phyloP scores from a whole-genome alignment of 2,888 invertebrate species.

The Drosophila heteroneura region DNA sequence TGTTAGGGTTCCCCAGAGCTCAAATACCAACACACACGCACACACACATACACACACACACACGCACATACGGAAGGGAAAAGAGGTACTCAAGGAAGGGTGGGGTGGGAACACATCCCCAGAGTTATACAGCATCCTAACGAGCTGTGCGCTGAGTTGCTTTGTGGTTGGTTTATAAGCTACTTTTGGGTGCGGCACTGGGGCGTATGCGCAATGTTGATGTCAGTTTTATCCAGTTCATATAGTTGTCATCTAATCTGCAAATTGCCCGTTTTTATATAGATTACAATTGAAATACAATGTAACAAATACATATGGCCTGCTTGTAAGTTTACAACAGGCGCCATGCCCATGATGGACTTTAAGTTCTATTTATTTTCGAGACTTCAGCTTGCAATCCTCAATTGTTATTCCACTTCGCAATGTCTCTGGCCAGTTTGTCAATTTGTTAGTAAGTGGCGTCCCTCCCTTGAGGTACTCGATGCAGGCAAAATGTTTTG shows the following conservation, averaged over 20 bases:
- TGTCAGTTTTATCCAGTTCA: constrained; percentile 30
- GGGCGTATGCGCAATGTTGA: constrained; percentile 40
- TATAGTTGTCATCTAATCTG: background rate
- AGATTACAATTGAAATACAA: constrained; percentile 11
- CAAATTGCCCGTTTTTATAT: background rate
- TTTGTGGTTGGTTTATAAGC: constrained; percentile 27
- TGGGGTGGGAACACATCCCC: background rate
- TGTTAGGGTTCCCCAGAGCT: constrained; percentile 56
- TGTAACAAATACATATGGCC: background rate
- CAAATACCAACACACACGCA: constrained; percentile 7
- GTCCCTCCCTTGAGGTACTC: constrained; percentile 29
- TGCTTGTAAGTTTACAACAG: background rate
- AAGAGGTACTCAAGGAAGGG: background rate
- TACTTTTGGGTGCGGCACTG: background rate
- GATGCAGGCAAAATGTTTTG: constrained; percentile 11
- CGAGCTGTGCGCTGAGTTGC: constrained; percentile 44
- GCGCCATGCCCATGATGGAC: background rate
- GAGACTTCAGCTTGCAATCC: background rate
- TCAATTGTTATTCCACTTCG: background rate
- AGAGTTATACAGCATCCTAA: constrained; percentile 29
- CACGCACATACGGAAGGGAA: background rate
- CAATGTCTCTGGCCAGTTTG: constrained; percentile 5
- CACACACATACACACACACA: background rate
- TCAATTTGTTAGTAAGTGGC: constrained; percentile 48
- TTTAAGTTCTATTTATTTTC: constrained; percentile 10